phyloP scores from a whole-genome alignment of 2,888 invertebrate species.

The Cephus runcator region DNA sequence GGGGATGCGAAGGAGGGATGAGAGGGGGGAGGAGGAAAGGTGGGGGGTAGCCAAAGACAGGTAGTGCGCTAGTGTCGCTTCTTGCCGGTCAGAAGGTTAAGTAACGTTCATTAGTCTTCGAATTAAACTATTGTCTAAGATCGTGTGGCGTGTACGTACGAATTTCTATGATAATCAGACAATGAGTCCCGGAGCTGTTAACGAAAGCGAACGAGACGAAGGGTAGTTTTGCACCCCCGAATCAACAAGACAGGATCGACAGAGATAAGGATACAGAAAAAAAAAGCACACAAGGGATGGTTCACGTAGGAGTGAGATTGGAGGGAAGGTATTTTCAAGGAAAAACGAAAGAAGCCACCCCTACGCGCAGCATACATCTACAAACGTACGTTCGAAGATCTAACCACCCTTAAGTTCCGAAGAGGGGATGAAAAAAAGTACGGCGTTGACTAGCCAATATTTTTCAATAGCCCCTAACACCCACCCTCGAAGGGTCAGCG shows the following conservation, averaged over 20 bases:
- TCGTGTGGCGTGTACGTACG: neutral
- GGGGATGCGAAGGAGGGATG: slow-evolving; percentile 1
- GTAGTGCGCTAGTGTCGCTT: slow-evolving; percentile 19
- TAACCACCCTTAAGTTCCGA: neutral
- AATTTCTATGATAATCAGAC: neutral
- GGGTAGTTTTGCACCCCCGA: neutral
- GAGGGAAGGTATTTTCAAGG: neutral
- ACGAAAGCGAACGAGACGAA: neutral
- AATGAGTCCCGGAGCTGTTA: neutral
- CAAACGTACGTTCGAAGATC: neutral
- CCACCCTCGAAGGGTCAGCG: slow-evolving; percentile 57
- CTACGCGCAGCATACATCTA: neutral
- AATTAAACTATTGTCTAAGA: slow-evolving; percentile 8
- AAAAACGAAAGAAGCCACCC: neutral
- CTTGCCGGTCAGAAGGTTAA: slow-evolving; percentile 46
- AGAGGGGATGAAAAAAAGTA: neutral
- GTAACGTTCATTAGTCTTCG: slow-evolving; percentile 42
- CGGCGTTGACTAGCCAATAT: slow-evolving; percentile 5
- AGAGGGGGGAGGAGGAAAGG: neutral
- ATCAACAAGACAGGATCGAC: neutral
- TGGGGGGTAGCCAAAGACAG: slow-evolving; percentile 19
- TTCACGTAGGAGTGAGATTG: neutral
- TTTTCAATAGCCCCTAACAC: slow-evolving; percentile 27
- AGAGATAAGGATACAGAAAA: neutral
- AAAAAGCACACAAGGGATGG: neutral